These are phyloP conservation scores for Sceliomorpha sp. DNA, from an alignment of 2,888 invertebrate species.

Conservation along the genomic window DNA sequence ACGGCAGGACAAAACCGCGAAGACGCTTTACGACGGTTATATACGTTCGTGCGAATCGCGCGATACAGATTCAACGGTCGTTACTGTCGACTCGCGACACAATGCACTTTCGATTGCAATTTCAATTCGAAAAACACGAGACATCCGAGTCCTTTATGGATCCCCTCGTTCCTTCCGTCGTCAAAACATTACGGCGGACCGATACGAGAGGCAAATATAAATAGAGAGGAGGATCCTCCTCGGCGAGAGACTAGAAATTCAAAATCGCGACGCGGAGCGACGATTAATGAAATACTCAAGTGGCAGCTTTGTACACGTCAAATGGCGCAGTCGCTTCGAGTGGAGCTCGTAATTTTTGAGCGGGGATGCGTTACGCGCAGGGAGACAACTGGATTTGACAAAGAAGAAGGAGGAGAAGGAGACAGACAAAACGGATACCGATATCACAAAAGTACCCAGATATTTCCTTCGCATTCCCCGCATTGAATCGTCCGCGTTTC, in stretches of 20 bases:
- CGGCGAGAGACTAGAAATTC: slow-evolving; percentile 13
- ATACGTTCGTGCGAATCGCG: slow-evolving; percentile 40
- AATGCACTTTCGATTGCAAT: slow-evolving; percentile 58
- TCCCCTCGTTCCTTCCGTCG: slow-evolving; percentile 11
- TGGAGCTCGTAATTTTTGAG: slow-evolving; percentile 43
- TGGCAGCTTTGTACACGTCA: slow-evolving; percentile 36
- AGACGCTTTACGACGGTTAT: slow-evolving; percentile 57
- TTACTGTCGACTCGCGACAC: slow-evolving; percentile 46
- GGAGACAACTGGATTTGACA: slow-evolving; percentile 36
- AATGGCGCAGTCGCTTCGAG: slow-evolving; percentile 34
- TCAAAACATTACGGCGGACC: slow-evolving; percentile 46
- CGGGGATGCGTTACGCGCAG: slow-evolving; percentile 14
- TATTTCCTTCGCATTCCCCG: too few species aligned
- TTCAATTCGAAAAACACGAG: slow-evolving; percentile 27
- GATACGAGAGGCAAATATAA: slow-evolving; percentile 23
- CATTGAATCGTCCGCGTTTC: too few species aligned
- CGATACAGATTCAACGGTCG: slow-evolving; percentile 51
- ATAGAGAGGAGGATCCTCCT: slow-evolving; percentile 25
- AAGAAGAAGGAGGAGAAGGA: slow-evolving; percentile 27
- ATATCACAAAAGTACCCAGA: slow-evolving; percentile 15
- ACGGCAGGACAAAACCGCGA: slow-evolving; percentile 51
- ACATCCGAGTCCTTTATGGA: slow-evolving; percentile 24
- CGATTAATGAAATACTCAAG: slow-evolving; percentile 46
- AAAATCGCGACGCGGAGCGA: slow-evolving; percentile 27
- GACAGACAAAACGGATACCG: too few species aligned